These are phyloP conservation scores for Australoheros scitulus DNA, from an alignment of 2,113 vertebrate genomes.

Conservation along the genomic window DNA sequence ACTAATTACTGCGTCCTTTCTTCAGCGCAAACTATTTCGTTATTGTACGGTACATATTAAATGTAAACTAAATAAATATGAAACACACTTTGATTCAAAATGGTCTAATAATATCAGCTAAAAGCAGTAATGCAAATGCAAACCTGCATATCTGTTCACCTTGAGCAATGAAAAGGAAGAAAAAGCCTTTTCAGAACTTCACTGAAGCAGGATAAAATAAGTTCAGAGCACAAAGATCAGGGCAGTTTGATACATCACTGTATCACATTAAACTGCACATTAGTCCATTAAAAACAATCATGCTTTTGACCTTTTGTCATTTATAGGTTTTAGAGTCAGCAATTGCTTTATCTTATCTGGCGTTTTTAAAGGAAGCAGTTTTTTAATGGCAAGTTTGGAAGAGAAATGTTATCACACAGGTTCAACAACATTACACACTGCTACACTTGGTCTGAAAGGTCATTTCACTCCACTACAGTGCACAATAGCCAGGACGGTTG, in stretches of 20 bases:
- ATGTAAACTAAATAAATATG: too few relatives aligned
- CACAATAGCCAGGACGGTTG: constrained; percentile 8
- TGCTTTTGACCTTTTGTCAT: neutral
- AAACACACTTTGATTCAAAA: neutral
- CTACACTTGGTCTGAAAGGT: constrained; percentile 41
- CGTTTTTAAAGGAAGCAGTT: neutral
- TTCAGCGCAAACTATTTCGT: neutral
- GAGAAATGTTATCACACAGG: neutral
- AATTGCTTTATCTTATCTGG: neutral
- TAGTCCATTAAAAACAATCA: neutral
- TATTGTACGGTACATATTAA: neutral
- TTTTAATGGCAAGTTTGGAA: constrained; percentile 9
- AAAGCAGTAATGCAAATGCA: neutral
- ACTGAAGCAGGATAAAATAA: neutral
- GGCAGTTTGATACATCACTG: neutral
- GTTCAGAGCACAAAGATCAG: neutral
- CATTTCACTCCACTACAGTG: constrained; percentile 18
- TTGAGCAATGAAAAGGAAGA: neutral
- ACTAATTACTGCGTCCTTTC: neutral
- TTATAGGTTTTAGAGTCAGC: neutral
- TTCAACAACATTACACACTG: constrained; percentile 19
- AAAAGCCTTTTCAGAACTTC: neutral
- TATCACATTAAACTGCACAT: neutral
- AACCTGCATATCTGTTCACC: neutral
- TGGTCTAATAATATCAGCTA: neutral